Evolutionary conservation across 2,797 vertebrate genomes (phyloP), one percentile per base, ranked within the genome.

Genomic region (Notoglanidium macrostoma): DNA sequence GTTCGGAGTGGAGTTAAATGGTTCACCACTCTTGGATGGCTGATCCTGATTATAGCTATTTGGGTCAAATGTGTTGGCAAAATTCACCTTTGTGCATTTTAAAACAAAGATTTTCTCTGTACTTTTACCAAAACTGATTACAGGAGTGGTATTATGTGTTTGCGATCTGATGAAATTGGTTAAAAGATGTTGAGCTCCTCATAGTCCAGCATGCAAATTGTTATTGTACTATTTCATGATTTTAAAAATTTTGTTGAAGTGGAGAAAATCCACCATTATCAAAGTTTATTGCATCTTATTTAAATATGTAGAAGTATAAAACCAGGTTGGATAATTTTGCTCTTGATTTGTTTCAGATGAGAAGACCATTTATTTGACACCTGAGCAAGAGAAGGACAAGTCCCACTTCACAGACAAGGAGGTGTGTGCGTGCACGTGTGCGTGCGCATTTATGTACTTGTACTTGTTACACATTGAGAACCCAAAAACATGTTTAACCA

Each of bases 321-420:
- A 11, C 40, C 59, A 32, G n/a, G 32, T n/a, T 21, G 40, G 5
- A 21, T 49, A 6, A 35, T 63, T 76, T 83, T 65, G 23, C 12
- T 86, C 12, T 85, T 63, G 35, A 2, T 88, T 85, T 83, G 5
- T 90, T 88, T 85, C 92, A 99, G 98, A 98, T 92, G 98, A 99
- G 92, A 99, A 99, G 95, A 97, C 97, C 93, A 96, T 99, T 91
- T 99, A 99, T 95, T 95, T 99, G 94, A 99, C 98, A 92, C 98
- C 98, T 91, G 98, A 99, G 91, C 98, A 99, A 91, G 98, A 99
- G 94, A 99, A 99, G 95, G 98, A 99, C 95, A 99, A 99, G 94
- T 99, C 98, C 89, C 98, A 99, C 94, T 99, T 99, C 95, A 99
- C 97, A 96, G 98, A 99, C 94, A 99, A 99, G 95, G 98, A 99